Evolutionary conservation across 2,888 invertebrate species (phyloP).

Genomic region (Cartodere bifasciata): DNA sequence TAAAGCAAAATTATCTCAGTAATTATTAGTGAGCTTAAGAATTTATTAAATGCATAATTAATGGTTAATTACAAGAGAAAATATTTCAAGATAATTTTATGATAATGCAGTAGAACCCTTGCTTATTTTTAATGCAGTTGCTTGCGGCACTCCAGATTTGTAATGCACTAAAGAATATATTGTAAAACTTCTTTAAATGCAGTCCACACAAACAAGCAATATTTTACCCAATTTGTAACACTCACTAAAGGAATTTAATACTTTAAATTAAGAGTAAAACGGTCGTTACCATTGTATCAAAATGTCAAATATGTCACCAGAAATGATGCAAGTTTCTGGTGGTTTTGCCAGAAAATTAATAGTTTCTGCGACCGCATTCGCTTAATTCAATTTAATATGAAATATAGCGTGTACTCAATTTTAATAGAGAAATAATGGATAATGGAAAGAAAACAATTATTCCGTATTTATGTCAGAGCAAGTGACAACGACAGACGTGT

Average conservation of each 20-base stretch:
- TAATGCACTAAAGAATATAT: too few species aligned
- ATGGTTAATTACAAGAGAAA: constrained; percentile 30
- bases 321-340: too few species aligned
- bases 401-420: constrained; percentile 21
- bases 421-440: constrained; percentile 30
- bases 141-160: neutral
- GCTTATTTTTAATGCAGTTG: constrained; percentile 18
- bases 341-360: too few species aligned
- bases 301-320: too few species aligned
- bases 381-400: too few species aligned
- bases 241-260: too few species aligned
- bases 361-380: too few species aligned
- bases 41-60: constrained; percentile 37
- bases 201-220: too few species aligned
- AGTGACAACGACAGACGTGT: constrained; percentile 32
- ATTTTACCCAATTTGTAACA: too few species aligned
- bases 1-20: constrained; percentile 32
- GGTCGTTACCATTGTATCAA: too few species aligned
- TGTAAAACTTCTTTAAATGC: too few species aligned
- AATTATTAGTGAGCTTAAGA: constrained; percentile 34
- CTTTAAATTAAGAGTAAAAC: too few species aligned
- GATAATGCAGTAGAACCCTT: constrained; percentile 14
- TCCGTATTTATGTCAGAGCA: constrained; percentile 25
- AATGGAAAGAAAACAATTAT: constrained; percentile 31
- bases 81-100: constrained; percentile 13